Percentiles rank a stretch among this genome's conserved stretches.
Evolutionary conservation across 2,113 vertebrate species (phyloP).

Genomic region (Oncorhynchus mykiss): DNA sequence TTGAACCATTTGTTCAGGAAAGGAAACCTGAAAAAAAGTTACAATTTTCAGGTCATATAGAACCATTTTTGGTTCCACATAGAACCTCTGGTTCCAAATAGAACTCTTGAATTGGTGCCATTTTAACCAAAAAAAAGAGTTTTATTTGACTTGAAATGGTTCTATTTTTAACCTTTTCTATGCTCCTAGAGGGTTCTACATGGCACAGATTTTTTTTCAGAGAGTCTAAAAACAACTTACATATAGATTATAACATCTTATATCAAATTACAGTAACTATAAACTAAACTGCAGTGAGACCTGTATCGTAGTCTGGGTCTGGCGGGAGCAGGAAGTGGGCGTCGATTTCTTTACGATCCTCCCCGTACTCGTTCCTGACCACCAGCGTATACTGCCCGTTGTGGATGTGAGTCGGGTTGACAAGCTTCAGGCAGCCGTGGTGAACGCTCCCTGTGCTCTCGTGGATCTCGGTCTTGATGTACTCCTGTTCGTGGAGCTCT

Average conservation of each 20-base stretch:
- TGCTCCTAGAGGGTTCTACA: no score
- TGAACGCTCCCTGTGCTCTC: constrained; percentile 85
- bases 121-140: no score
- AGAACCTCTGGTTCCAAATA: no score
- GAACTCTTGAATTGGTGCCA: no score
- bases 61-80: no score
- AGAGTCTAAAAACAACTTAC: no score
- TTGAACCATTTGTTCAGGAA: background rate
- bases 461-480: constrained; percentile 90
- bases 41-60: no score
- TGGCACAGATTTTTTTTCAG: no score
- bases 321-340: constrained; percentile 91
- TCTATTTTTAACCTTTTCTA: no score
- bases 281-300: constrained; percentile 18
- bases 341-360: constrained; percentile 82
- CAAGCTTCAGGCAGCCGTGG: constrained; percentile 94
- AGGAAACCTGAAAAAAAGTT: background rate
- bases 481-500: constrained; percentile 84
- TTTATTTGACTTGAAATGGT: no score
- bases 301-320: constrained; percentile 57
- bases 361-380: constrained; percentile 86
- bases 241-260: no score
- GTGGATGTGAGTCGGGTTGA: constrained; percentile 94
- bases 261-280: background rate
- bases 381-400: constrained; percentile 92